Base-by-base conservation (phyloP, 2,113 vertebrate genomes). In the Gulo gulo region DNA sequence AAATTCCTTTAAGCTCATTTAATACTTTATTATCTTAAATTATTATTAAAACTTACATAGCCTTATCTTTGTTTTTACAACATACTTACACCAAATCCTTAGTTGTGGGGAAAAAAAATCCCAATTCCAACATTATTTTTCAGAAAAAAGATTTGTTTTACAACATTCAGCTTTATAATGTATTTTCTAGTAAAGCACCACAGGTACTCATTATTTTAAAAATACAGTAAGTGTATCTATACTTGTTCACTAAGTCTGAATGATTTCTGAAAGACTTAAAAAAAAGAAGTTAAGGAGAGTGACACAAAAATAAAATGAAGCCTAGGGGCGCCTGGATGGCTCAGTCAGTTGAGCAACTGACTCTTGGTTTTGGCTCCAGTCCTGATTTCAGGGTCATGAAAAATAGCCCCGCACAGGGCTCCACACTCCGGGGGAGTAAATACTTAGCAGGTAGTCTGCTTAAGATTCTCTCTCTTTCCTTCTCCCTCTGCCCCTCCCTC, bases 11-110 rank as follows among this genome's bases (percentile, higher is more conserved):
- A 82, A 74, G n/a, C 92, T 52, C n/a, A 79, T 69, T 85, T 81
- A 94, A 23, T 80, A 88, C 10, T 57, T 67, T 26, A 73, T 34
- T 65, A 80, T 59, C 81, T 97, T 74, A 63, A 69, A 78, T 92
- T 94, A 76, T 71, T 74, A 81, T 73, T 93, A 71, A 95, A 95
- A 83, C 10, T 39, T 61, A 74, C 14, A 61, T 73, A 67, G 47
- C n/a, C 91, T 95, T 47, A 82, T 85, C 20, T 92, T 88, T 92
- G 36, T 11, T 93, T 93, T 78, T 73, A 92, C 45, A 95, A 84
- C 26, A 57, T 78, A 87, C 74, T 91, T 57, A 93, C 15, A 88
- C 15, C 42, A 93, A 82, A 76, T 76, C 42, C 61, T 92, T 65
- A 67, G 11, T 82, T 21, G 12, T 34, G 26, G 26, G 26, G 92